phyloP scores from a whole-genome alignment of 2,797 vertebrate species.

The Pogoniulus pusillus region DNA sequence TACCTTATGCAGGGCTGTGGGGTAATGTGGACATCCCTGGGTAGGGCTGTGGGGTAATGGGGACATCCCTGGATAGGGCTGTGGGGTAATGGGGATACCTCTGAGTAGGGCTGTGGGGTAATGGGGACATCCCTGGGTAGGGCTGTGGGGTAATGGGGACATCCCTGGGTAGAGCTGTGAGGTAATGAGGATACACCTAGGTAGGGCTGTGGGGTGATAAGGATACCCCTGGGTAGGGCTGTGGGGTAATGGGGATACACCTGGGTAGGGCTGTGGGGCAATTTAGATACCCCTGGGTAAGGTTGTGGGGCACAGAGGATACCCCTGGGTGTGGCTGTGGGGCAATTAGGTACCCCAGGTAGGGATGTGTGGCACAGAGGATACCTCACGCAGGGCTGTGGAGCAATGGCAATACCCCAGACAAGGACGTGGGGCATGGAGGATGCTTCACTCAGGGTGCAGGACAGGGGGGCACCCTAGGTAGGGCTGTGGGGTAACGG shows the following conservation, averaged over 20 bases:
- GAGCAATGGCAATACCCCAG: no score
- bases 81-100: not conserved
- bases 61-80: not conserved
- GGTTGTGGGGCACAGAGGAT: not conserved
- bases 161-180: rapidly evolving
- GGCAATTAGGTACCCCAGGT: not conserved
- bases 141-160: not conserved
- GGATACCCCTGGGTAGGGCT: not conserved
- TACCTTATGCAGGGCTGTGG: not conserved
- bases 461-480: no score
- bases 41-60: not conserved
- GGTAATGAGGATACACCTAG: not conserved
- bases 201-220: not conserved
- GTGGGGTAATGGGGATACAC: not conserved
- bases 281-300: not conserved
- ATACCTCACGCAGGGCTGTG: not conserved
- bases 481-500: no score
- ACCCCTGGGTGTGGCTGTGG: not conserved
- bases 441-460: no score
- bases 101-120: not conserved
- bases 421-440: no score
- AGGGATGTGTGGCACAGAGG: not conserved
- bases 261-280: not conserved
- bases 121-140: not conserved
- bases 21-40: not conserved